These are phyloP conservation scores for Polia nebulosa DNA, from an alignment of 2,888 invertebrate species.

Conservation along the genomic window DNA sequence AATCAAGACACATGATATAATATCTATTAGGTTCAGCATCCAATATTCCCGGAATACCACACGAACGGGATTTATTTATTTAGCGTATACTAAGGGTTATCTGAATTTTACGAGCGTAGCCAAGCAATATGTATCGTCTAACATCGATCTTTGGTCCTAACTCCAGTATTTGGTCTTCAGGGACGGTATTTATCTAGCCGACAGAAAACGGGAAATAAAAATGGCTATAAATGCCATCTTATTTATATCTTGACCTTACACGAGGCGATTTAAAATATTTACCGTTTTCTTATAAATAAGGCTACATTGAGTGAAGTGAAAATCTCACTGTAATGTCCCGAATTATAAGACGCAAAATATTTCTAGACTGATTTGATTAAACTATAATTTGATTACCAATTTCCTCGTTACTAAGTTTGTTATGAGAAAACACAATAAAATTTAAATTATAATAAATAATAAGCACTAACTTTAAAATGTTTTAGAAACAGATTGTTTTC, in stretches of 20 bases:
- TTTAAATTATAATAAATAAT: slow-evolving; percentile 23
- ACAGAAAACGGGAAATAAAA: slow-evolving; percentile 48
- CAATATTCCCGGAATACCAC: slow-evolving; percentile 24
- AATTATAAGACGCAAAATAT: slow-evolving; percentile 8
- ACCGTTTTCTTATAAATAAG: background rate
- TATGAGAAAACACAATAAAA: slow-evolving; percentile 8
- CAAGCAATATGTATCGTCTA: slow-evolving; percentile 47
- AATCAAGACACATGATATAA: slow-evolving; percentile 15
- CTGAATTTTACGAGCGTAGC: slow-evolving; percentile 46
- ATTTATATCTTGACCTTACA: slow-evolving; percentile 44
- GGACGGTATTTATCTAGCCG: slow-evolving; percentile 53
- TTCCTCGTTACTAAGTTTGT: slow-evolving; percentile 12
- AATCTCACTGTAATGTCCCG: background rate
- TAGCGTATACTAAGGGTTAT: slow-evolving; percentile 35
- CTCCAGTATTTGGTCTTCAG: slow-evolving; percentile 39
- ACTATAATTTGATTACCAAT: slow-evolving; percentile 27
- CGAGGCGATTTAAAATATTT: background rate
- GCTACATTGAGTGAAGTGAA: background rate
- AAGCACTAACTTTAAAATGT: slow-evolving; percentile 8
- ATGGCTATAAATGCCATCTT: slow-evolving; percentile 46
- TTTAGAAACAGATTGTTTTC: slow-evolving; percentile 41
- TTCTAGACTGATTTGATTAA: slow-evolving; percentile 3
- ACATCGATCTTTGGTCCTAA: slow-evolving; percentile 53
- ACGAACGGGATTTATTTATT: slow-evolving; percentile 41
- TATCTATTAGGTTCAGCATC: slow-evolving; percentile 23